These are phyloP conservation scores for Caradrina kadenii DNA, from an alignment of 2,888 invertebrate species.

Conservation along the genomic window DNA sequence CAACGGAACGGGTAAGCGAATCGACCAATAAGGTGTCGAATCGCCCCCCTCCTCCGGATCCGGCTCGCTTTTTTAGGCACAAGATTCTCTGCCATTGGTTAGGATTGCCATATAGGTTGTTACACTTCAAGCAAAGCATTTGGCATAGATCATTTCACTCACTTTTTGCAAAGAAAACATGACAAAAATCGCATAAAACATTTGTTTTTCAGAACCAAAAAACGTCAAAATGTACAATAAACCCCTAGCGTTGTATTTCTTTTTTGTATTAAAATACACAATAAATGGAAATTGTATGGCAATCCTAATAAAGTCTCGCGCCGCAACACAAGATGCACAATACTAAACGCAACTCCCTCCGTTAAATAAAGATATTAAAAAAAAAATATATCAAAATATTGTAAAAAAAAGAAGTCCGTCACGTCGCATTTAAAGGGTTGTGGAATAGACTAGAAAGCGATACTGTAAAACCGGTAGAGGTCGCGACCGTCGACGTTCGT, in stretches of 20 bases:
- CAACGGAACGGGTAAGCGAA: slow-evolving; percentile 88
- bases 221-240: slow-evolving; percentile 11
- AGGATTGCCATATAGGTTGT: slow-evolving; percentile 70
- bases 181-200: background rate
- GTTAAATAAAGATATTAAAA: slow-evolving; percentile 69
- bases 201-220: slow-evolving; percentile 14
- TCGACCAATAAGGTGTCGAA: slow-evolving; percentile 82
- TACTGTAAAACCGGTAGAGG: slow-evolving; percentile 69
- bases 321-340: slow-evolving; percentile 88
- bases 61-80: slow-evolving; percentile 78
- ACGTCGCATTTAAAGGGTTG: slow-evolving; percentile 89
- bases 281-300: slow-evolving; percentile 61
- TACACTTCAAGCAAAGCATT: slow-evolving; percentile 33
- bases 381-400: slow-evolving; percentile 61
- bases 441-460: slow-evolving; percentile 86
- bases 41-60: slow-evolving; percentile 86
- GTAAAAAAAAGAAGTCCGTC: slow-evolving; percentile 73
- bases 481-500: slow-evolving; percentile 83
- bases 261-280: slow-evolving; percentile 17
- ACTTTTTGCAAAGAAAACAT: slow-evolving; percentile 14
- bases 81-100: slow-evolving; percentile 58
- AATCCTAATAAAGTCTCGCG: slow-evolving; percentile 77
- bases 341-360: slow-evolving; percentile 88
- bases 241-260: background rate
- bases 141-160: background rate